These are phyloP conservation scores for Cathartes aura DNA, from an alignment of 2,113 vertebrate genomes.

Conservation along the genomic window DNA sequence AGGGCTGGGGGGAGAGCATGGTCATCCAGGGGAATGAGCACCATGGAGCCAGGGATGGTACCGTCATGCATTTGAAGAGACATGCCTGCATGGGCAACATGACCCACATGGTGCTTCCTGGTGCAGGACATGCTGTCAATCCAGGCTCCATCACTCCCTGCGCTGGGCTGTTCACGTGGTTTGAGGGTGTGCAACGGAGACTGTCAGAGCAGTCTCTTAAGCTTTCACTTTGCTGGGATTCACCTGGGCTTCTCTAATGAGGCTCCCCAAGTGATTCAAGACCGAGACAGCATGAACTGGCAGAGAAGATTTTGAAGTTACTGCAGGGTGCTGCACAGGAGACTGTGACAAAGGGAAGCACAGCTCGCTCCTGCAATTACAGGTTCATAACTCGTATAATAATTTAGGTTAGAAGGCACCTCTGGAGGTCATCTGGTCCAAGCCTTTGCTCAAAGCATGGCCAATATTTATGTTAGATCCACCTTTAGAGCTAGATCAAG, in stretches of 20 bases:
- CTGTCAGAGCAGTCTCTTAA: not conserved
- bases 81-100: not conserved
- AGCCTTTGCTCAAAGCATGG: not conserved
- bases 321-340: not conserved
- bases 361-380: not conserved
- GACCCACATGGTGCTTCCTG: not conserved
- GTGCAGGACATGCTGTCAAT: not conserved
- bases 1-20: not conserved
- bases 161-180: not conserved
- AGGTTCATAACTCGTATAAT: not conserved
- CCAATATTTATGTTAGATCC: not conserved
- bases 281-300: not conserved
- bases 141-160: not conserved
- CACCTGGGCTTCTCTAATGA: not conserved
- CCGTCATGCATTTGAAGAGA: not conserved
- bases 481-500: not conserved
- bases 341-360: not conserved
- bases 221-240: not conserved
- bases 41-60: not conserved
- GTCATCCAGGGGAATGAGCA: not conserved
- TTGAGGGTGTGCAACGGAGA: not conserved
- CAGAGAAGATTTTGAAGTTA: not conserved
- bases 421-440: not conserved
- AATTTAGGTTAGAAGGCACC: constrained; percentile 6
- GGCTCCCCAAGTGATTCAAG: not conserved